These are phyloP conservation scores for Acropora yongei DNA, from an alignment of 64 coral and sea anemone genomes.

Conservation along the genomic window DNA sequence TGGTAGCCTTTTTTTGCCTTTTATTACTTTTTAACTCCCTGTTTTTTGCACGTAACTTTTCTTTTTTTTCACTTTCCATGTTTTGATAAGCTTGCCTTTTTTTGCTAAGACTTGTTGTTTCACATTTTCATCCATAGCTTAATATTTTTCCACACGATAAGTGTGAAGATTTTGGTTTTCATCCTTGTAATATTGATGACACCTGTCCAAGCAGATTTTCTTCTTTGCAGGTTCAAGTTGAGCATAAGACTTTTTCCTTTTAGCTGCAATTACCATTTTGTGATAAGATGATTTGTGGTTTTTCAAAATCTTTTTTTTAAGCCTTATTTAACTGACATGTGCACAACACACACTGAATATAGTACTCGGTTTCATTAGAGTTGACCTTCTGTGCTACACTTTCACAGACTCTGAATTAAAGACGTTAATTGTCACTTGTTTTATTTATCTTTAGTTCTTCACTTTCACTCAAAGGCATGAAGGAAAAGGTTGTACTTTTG, in stretches of 20 bases:
- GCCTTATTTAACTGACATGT: conserved; percentile 1
- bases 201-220: conserved; percentile 4
- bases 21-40: conserved; percentile 6
- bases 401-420: not conserved
- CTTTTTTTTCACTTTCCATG: conserved; percentile 20
- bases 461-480: conserved; percentile 34
- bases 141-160: not conserved
- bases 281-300: not conserved
- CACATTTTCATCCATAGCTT: conserved; percentile 3
- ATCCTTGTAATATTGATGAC: not conserved
- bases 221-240: conserved; percentile 20
- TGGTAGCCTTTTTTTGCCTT: not conserved
- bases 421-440: not conserved
- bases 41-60: not conserved
- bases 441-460: not conserved
- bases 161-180: conserved; percentile 32
- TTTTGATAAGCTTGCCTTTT: conserved; percentile 7
- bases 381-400: not conserved
- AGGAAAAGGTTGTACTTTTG: conserved; percentile 18
- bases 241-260: not conserved
- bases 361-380: conserved; percentile 13
- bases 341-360: not conserved
- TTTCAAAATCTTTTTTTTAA: not conserved
- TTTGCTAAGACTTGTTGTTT: conserved; percentile 12
- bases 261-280: not conserved